Percentiles rank a stretch among this genome's conserved stretches.
Evolutionary conservation across 2,797 vertebrate species (phyloP).

Genomic region (Menidia menidia): DNA sequence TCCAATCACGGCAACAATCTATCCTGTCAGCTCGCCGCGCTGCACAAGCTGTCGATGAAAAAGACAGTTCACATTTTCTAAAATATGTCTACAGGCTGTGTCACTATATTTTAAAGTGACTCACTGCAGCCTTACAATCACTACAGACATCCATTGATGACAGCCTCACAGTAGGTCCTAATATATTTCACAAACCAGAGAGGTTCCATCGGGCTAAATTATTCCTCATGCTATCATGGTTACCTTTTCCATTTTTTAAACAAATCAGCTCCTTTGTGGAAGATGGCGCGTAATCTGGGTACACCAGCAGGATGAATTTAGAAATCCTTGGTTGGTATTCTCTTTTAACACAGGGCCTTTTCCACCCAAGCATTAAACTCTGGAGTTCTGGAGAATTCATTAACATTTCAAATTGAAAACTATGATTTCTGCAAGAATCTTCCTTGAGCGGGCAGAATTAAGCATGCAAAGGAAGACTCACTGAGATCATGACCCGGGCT

Average conservation of each 20-base stretch:
- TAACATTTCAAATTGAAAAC: slow-evolving; percentile 62
- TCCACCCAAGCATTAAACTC: slow-evolving; percentile 61
- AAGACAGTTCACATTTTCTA: slow-evolving; percentile 55
- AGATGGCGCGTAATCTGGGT: slow-evolving; percentile 26
- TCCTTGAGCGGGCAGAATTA: slow-evolving; percentile 50
- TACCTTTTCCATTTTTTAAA: slow-evolving; percentile 31
- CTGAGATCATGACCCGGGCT: slow-evolving; percentile 79
- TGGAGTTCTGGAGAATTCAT: slow-evolving; percentile 57
- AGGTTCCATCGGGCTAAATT: slow-evolving; percentile 29
- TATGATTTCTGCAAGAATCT: slow-evolving; percentile 55
- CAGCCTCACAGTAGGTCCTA: slow-evolving; percentile 19
- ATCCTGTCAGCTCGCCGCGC: slow-evolving; percentile 45
- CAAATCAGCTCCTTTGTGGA: slow-evolving; percentile 30
- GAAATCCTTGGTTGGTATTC: slow-evolving; percentile 49
- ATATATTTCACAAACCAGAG: slow-evolving; percentile 33
- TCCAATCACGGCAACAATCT: slow-evolving; percentile 56
- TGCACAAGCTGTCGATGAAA: slow-evolving; percentile 40
- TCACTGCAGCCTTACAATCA: slow-evolving; percentile 49
- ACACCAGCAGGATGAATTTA: slow-evolving; percentile 45
- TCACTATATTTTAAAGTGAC: slow-evolving; percentile 54
- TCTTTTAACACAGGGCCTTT: slow-evolving; percentile 52
- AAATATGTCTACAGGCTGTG: slow-evolving; percentile 47
- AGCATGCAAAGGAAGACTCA: slow-evolving; percentile 54
- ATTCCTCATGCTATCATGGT: slow-evolving; percentile 32
- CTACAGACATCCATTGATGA: slow-evolving; percentile 38